Conservation (phyloP, 1,140 invertebrate species). For the Orius insidiosus region DNA sequence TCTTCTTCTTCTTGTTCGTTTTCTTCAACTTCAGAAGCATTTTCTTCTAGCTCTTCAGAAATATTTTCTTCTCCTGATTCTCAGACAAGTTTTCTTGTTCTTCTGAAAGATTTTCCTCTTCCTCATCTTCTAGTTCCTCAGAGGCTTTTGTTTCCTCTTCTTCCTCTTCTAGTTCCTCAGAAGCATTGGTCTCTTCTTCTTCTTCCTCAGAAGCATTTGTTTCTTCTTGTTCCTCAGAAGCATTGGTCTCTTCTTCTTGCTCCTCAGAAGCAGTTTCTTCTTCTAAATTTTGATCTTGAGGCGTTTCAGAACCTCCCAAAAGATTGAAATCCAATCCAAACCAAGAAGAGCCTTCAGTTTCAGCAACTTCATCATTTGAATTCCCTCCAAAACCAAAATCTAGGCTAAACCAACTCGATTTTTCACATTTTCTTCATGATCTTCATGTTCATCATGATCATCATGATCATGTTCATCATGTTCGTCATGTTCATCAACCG, state of each 20-base stretch:
- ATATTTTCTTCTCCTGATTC: constrained; percentile 9
- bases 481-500: constrained; percentile 22
- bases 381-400: neutral
- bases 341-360: constrained; percentile 22
- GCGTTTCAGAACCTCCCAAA: constrained; percentile 11
- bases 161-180: constrained; percentile 22
- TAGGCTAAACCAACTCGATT: constrained; percentile 8
- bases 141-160: constrained; percentile 13
- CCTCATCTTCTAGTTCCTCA: constrained; percentile 22
- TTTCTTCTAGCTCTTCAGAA: constrained; percentile 9
- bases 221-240: constrained; percentile 24
- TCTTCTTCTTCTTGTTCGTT: constrained; percentile 13
- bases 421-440: constrained; percentile 11
- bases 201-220: no score
- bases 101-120: constrained; percentile 23
- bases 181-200: constrained; percentile 16
- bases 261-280: constrained; percentile 23
- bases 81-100: constrained; percentile 17
- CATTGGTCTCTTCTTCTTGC: constrained; percentile 24
- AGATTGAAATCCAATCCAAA: constrained; percentile 8
- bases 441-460: constrained; percentile 10
- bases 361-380: constrained; percentile 24
- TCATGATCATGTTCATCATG: constrained; percentile 8
- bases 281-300: constrained; percentile 25
- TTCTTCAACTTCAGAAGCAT: constrained; percentile 5